phyloP scores from a whole-genome alignment of 2,113 vertebrate species.

The Dicaeum eximium region DNA sequence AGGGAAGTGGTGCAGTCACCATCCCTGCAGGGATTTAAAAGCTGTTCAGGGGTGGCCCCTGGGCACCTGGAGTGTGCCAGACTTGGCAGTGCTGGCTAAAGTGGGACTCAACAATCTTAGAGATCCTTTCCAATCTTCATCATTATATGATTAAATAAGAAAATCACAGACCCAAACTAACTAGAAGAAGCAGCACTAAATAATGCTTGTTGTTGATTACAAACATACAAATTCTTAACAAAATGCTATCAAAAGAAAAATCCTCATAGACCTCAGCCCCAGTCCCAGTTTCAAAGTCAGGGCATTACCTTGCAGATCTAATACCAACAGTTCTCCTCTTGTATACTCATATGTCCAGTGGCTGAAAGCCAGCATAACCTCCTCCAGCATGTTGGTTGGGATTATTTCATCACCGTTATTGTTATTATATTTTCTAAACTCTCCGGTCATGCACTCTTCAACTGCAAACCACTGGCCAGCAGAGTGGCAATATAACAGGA shows the following conservation, averaged over 20 bases:
- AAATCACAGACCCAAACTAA: neutral
- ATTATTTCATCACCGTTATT: constrained; percentile 98
- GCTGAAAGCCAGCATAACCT: constrained; percentile 98
- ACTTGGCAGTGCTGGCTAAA: neutral
- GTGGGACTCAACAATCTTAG: fast-evolving
- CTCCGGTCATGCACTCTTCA: constrained; percentile 97
- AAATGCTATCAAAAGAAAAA: neutral
- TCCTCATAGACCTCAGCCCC: too few relatives aligned
- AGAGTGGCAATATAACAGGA: constrained; percentile 95
- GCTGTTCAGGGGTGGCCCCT: too few relatives aligned
- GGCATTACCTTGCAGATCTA: constrained; percentile 91
- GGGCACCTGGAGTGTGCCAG: neutral
- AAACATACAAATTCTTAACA: neutral
- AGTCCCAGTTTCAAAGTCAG: neutral
- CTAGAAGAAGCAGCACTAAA: neutral
- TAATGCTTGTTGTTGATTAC: neutral
- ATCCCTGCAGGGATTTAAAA: neutral
- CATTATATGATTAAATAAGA: neutral
- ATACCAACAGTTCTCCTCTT: constrained; percentile 90
- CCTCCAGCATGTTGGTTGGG: constrained; percentile 93
- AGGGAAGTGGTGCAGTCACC: neutral
- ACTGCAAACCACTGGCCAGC: constrained; percentile 98
- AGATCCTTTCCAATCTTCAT: neutral
- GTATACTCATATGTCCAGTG: constrained; percentile 98
- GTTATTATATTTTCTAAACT: constrained; percentile 98